phyloP scores from a whole-genome alignment of 2,797 vertebrate genomes.

The Pseudocheirus occidentalis region DNA sequence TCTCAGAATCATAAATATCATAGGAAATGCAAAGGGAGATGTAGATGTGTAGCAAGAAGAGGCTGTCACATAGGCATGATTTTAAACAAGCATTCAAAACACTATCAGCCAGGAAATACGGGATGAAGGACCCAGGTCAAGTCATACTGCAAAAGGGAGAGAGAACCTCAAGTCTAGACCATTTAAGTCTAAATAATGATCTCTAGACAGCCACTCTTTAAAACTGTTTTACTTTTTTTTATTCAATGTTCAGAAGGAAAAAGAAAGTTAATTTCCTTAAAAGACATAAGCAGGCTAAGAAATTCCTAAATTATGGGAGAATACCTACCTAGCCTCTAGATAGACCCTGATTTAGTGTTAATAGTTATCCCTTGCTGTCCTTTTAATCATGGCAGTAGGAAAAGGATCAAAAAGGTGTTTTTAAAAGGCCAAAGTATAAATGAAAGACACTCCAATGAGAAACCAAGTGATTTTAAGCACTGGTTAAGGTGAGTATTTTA shows the following conservation, averaged over 20 bases:
- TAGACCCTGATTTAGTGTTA: not conserved
- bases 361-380: not conserved
- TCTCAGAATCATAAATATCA: not conserved
- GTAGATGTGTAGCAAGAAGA: not conserved
- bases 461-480: not conserved
- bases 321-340: not conserved
- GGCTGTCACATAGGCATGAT: not conserved
- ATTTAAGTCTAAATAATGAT: not conserved
- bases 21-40: not conserved
- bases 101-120: not conserved
- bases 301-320: not conserved
- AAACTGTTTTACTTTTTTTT: slow-evolving; percentile 33
- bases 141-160: not conserved
- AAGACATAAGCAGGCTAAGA: not conserved
- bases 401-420: not conserved
- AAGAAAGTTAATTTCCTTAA: slow-evolving; percentile 24
- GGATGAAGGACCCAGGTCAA: not conserved
- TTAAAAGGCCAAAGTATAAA: not conserved
- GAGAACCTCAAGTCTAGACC: not conserved
- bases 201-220: not conserved
- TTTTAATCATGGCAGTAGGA: not conserved
- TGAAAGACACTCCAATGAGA: not conserved
- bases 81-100: not conserved
- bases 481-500: not conserved
- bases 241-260: not conserved